Evolutionary conservation across 2,113 vertebrate genomes (phyloP), one percentile per base, ranked within the genome.

Genomic region (Rhinogobius similis): DNA sequence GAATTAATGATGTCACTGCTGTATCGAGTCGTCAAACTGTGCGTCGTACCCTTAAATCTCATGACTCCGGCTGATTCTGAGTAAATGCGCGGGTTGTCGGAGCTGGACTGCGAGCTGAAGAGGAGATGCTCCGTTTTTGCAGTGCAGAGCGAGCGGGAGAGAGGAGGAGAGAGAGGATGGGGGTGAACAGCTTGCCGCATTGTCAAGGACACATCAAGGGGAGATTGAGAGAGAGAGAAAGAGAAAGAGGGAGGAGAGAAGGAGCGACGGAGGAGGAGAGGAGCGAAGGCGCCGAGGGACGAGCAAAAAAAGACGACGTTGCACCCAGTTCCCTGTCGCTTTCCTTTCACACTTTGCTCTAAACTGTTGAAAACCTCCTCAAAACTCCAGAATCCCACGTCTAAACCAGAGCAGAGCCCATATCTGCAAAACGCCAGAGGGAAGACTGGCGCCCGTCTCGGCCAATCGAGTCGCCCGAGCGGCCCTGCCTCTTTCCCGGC

Each of bases 191-290:
- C 92, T 92, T 94, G 93, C 91, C 91, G 92, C 92, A 94, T 93
- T 93, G 92, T 93, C 92, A 94, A 94, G 92, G 92, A 92, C 92
- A 92, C 86, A 92, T 89, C 90, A 94, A 94, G 92, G 93, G 86
- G 90, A 93, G 89, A 91, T 91, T 82, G 88, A 87, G 85, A 79
- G 80, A 87, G 80, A 68, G 82, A 83, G 74, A 67, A 79, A 85
- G 64, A 29, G 67, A 81, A 79, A 70, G 65, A 38, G 70, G 76
- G 50, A 66, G 70, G 62, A 65, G 70, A 68, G 72, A 73, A 58
- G 65, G 70, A 29, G 69, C 77, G 82, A 70, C 62, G 41, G 68
- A 78, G 50, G 68, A 73, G 62, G 67, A 72, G 70, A 14, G 14
- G 66, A 53, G 23, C 69, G 46, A 77, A 4, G 36, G 79, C 70